phyloP scores from a whole-genome alignment of 2,113 vertebrate genomes.

The Cavia aperea region DNA sequence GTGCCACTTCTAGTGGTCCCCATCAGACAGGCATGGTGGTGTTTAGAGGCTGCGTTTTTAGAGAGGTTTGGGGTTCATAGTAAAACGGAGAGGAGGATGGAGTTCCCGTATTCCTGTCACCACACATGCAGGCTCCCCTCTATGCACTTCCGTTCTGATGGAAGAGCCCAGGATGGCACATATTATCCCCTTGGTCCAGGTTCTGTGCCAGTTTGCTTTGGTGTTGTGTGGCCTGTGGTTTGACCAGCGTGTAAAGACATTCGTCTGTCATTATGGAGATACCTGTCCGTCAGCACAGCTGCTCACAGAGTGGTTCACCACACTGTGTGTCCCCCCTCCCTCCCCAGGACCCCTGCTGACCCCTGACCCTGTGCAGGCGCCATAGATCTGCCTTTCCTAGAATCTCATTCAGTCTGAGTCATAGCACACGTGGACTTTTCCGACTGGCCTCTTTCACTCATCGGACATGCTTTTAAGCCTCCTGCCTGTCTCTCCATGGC shows the following conservation, averaged over 20 bases:
- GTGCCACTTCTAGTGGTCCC: no score
- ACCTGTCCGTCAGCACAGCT: accelerated
- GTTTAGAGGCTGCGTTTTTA: background rate
- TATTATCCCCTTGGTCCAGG: background rate
- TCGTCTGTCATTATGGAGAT: background rate
- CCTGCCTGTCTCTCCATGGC: background rate
- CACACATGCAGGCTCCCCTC: accelerated
- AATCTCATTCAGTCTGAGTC: background rate
- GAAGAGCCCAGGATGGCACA: background rate
- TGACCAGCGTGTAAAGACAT: background rate
- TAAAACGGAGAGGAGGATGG: background rate
- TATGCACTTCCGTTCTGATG: accelerated
- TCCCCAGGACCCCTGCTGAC: background rate
- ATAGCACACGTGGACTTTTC: accelerated
- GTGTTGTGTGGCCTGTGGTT: no score
- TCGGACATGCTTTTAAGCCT: background rate
- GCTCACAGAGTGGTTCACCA: accelerated
- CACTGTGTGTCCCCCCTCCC: accelerated
- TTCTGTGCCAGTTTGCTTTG: background rate
- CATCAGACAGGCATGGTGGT: no score
- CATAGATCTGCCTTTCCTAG: background rate
- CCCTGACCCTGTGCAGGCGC: no score
- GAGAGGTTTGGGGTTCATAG: background rate
- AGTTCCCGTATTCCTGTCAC: accelerated
- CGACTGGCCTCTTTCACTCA: background rate